phyloP scores from a whole-genome alignment of 1,140 invertebrate species.

The Drosophila triauraria region DNA sequence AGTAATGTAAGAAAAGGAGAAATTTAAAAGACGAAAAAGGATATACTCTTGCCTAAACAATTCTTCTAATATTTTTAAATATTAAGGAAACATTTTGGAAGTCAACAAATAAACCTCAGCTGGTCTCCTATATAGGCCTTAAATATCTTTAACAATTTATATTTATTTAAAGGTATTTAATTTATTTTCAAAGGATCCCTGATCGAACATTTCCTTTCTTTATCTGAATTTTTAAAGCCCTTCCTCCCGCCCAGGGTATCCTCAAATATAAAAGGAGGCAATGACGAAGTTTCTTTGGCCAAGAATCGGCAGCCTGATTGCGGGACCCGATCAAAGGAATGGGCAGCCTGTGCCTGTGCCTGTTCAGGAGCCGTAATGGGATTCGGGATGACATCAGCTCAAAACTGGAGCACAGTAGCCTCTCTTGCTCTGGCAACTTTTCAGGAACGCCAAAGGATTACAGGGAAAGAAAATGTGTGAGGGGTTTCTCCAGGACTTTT shows the following conservation, averaged over 20 bases:
- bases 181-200: too few relatives aligned
- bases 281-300: conserved; percentile 19
- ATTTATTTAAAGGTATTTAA: too few relatives aligned
- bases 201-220: too few relatives aligned
- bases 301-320: conserved; percentile 16
- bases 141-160: too few relatives aligned
- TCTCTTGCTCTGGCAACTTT: background rate
- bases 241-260: background rate
- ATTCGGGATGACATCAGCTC: conserved; percentile 26
- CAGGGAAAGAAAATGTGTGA: background rate
- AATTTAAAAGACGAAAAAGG: too few relatives aligned
- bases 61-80: too few relatives aligned
- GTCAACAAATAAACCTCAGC: too few relatives aligned
- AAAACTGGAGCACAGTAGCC: conserved; percentile 14
- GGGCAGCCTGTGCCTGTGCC: background rate
- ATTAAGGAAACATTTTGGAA: too few relatives aligned
- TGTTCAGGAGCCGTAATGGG: background rate
- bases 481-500: background rate
- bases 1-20: background rate
- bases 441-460: background rate
- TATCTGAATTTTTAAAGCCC: too few relatives aligned
- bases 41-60: background rate
- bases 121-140: too few relatives aligned
- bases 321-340: too few relatives aligned
- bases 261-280: background rate